Conservation (phyloP, 2,888 invertebrate genomes). For the Agrypnus murinus region DNA sequence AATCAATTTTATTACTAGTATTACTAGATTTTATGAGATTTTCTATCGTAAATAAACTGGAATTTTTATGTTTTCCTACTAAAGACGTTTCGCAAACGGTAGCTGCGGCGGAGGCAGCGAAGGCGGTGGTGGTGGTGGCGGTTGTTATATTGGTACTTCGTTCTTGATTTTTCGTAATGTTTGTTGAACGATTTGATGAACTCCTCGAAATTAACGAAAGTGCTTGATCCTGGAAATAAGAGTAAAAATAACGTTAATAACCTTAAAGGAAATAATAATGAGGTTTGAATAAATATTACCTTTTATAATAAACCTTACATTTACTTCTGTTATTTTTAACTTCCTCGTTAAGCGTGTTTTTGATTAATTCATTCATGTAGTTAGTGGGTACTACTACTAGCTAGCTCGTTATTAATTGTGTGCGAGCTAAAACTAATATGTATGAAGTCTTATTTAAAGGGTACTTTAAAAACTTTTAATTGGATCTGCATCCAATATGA, state of each 20-base stretch:
- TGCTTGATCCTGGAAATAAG: slow-evolving; percentile 65
- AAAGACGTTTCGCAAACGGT: slow-evolving; percentile 45
- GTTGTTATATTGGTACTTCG: too few species aligned
- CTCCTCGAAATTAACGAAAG: slow-evolving; percentile 62
- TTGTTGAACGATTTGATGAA: slow-evolving; percentile 42
- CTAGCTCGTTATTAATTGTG: slow-evolving; percentile 41
- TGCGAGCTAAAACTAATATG: slow-evolving; percentile 23
- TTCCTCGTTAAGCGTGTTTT: slow-evolving; percentile 34
- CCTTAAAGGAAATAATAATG: slow-evolving; percentile 42
- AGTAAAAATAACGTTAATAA: slow-evolving; percentile 40
- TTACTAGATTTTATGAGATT: slow-evolving; percentile 69
- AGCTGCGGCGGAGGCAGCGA: not conserved
- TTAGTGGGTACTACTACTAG: too few species aligned
- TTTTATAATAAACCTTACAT: slow-evolving; percentile 33
- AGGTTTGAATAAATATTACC: slow-evolving; percentile 49
- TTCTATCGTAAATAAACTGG: slow-evolving; percentile 70
- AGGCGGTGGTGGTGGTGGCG: too few species aligned
- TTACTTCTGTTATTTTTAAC: slow-evolving; percentile 27
- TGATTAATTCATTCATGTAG: slow-evolving; percentile 19
- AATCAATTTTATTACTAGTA: slow-evolving; percentile 64
- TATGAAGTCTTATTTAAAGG: not conserved
- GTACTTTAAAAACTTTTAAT: slow-evolving; percentile 40
- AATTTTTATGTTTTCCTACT: slow-evolving; percentile 66
- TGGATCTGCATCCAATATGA: slow-evolving; percentile 10
- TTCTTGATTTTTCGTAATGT: not conserved